Evolutionary conservation across 2,797 vertebrate species (phyloP).

Genomic region (Psittacula derbiana): DNA sequence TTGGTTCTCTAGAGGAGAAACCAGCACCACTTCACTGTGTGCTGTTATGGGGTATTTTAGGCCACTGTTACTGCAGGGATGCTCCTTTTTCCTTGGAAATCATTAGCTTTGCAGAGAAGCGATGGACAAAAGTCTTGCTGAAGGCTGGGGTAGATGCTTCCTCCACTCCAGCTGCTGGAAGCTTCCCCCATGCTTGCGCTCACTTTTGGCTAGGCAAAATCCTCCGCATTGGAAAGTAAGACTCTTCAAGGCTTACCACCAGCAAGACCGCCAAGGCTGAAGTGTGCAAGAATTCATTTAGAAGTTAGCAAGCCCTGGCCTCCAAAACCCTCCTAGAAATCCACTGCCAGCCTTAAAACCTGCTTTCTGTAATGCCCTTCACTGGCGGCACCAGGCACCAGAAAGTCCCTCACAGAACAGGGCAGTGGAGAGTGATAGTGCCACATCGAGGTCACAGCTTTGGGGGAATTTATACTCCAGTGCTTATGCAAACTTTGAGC

Average conservation of each 20-base stretch:
- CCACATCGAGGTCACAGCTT: not conserved
- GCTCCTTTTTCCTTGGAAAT: not conserved
- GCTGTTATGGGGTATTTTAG: fast-evolving
- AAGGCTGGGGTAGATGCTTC: not conserved
- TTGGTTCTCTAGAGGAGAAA: not conserved
- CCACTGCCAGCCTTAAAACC: not conserved
- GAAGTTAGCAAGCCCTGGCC: not conserved
- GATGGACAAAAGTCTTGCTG: not conserved
- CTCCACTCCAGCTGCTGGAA: not conserved
- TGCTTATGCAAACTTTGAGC: fast-evolving
- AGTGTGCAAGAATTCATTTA: fast-evolving
- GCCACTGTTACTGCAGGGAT: not conserved
- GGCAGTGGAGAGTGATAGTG: not conserved
- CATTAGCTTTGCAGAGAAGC: not conserved
- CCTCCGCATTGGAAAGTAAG: fast-evolving
- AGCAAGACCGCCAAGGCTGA: not conserved
- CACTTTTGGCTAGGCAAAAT: not conserved
- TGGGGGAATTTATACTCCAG: not conserved
- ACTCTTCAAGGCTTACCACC: not conserved
- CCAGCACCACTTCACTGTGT: fast-evolving
- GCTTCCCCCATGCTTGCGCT: fast-evolving
- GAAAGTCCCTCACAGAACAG: not conserved
- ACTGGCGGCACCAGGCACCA: not conserved
- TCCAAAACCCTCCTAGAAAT: not conserved
- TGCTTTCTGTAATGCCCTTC: fast-evolving